Evolutionary conservation across 2,113 vertebrate species (phyloP), one percentile per base, ranked within the genome.

Genomic region (Sardina pilchardus): DNA sequence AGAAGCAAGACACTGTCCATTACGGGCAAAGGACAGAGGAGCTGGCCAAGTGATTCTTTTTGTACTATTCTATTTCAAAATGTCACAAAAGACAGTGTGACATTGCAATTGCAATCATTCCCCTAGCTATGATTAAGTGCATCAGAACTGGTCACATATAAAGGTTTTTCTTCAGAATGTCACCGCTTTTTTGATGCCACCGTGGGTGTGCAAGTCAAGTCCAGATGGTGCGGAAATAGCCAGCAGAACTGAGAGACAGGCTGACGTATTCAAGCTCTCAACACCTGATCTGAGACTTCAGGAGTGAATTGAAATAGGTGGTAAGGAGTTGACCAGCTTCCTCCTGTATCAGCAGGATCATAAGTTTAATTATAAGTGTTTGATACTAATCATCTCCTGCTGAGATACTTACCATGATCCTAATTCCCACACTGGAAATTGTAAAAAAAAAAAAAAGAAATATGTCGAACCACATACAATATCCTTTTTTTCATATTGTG

Each of bases 61-160:
- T 34, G n/a, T 14, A 30, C 30, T 36, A 16, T 78, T 78, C 36
- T 78, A 78, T 78, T 36, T 36, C 2, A 78, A 90, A 90, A 90
- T 90, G 89, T 90, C 89, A 90, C 75, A 53, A 48, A 86, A 87
- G 86, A 90, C 89, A 90, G 87, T 82, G 89, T 88, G 89, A 88
- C 85, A 88, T 88, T 85, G 86, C 87, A 90, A 90, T 90, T 85
- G 89, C 87, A 85, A 88, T 90, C 86, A 90, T 88, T 88, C 87
- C 85, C 78, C 84, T 88, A 45, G 82, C 82, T 88, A 88, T 88
- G 87, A 90, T 90, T 82, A 86, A 84, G 84, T 90, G 87, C 80
- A 14, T 90, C 71, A 78, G 86, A 56, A 71, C 86, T 88, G 83
- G 85, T 88, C 89, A 86, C 39, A 84, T 78, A 81, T 87, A 88